These are phyloP conservation scores for Drosophila infuscata DNA, from an alignment of 2,888 invertebrate genomes.

Conservation along the genomic window DNA sequence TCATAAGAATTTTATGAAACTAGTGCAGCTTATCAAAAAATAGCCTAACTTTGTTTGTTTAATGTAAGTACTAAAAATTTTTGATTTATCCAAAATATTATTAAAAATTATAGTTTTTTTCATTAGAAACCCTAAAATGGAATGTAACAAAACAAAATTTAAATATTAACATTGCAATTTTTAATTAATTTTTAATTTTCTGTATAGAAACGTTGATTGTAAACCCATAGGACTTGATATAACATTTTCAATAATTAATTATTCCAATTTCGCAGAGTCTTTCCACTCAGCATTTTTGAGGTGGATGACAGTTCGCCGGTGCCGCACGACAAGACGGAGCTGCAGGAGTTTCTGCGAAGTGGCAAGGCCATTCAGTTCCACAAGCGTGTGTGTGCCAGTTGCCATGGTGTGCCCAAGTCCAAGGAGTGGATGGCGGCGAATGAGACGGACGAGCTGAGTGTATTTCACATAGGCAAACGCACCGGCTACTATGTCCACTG, in stretches of 20 bases:
- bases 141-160: neutral
- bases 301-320: conserved; percentile 89
- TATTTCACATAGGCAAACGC: conserved; percentile 93
- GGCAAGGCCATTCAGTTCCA: conserved; percentile 96
- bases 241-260: neutral
- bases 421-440: conserved; percentile 93
- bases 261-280: conserved; percentile 88
- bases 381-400: conserved; percentile 94
- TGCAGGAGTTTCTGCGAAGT: conserved; percentile 90
- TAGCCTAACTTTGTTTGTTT: neutral
- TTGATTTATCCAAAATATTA: neutral
- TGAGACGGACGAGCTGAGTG: conserved; percentile 89
- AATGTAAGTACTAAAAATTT: neutral
- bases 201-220: no score
- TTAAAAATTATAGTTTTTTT: neutral
- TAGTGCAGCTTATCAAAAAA: neutral
- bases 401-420: conserved; percentile 94
- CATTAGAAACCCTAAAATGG: neutral
- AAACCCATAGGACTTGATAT: neutral
- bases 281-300: conserved; percentile 95
- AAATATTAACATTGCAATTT: neutral
- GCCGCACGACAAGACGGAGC: conserved; percentile 90
- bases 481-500: conserved; percentile 92
- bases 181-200: neutral
- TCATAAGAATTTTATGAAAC: neutral